phyloP scores from a whole-genome alignment of 2,888 invertebrate genomes.

The Drosophila mercatorum region DNA sequence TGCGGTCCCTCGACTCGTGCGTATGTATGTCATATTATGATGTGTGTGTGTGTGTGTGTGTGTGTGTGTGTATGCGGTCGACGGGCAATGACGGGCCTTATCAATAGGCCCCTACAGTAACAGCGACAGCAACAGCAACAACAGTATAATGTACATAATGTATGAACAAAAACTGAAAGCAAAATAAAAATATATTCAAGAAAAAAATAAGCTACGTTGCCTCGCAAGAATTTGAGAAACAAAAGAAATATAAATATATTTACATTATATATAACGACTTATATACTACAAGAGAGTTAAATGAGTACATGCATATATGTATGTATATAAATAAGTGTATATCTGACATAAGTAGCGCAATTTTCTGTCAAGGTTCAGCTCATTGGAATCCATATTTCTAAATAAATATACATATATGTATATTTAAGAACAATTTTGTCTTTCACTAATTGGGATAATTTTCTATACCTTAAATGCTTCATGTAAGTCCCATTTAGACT shows the following conservation, averaged over 20 bases:
- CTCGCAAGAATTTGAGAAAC: slow-evolving; percentile 68
- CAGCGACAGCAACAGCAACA: slow-evolving; percentile 52
- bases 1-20: slow-evolving; percentile 43
- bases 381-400: not conserved
- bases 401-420: no score
- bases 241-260: slow-evolving; percentile 66
- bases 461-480: no score
- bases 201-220: slow-evolving; percentile 40
- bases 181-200: slow-evolving; percentile 27
- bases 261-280: not conserved
- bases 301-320: not conserved
- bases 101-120: slow-evolving; percentile 68
- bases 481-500: not conserved
- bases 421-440: no score
- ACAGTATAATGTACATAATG: slow-evolving; percentile 38
- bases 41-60: slow-evolving; percentile 29
- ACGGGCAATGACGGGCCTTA: slow-evolving; percentile 63
- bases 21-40: slow-evolving; percentile 17
- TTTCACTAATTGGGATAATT: no score
- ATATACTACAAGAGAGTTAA: not conserved
- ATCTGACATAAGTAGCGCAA: slow-evolving; percentile 11
- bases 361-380: slow-evolving; percentile 50
- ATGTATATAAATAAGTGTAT: not conserved
- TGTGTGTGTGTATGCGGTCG: slow-evolving; percentile 45
- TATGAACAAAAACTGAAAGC: slow-evolving; percentile 38